A percentile compares a stretch with the other conserved stretches of the same genome.
phyloP scores from a whole-genome alignment of 2,113 vertebrate species.

The Lanius collurio region DNA sequence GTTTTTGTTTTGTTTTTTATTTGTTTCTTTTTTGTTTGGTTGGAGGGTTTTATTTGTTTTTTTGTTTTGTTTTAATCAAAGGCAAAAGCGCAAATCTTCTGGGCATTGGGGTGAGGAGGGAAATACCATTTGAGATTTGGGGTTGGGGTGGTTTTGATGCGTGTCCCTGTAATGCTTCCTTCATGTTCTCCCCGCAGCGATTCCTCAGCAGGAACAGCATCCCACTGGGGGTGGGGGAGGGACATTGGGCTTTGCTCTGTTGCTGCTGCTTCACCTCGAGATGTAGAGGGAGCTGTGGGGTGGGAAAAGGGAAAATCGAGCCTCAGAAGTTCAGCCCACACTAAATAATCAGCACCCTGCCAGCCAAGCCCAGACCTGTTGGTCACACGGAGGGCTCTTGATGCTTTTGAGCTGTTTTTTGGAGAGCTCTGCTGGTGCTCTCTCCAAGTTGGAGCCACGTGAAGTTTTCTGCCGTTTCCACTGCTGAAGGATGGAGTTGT shows the following conservation, averaged over 20 bases:
- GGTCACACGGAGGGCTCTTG: neutral
- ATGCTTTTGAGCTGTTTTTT: neutral
- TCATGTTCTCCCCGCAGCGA: neutral
- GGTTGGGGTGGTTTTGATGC: neutral
- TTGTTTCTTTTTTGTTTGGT: neutral
- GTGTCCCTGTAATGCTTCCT: fast-evolving
- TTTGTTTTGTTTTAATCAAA: neutral
- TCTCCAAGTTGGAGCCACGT: neutral
- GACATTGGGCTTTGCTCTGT: neutral
- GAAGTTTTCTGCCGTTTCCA: neutral
- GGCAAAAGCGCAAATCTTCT: neutral
- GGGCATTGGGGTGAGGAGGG: neutral
- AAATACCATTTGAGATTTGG: neutral
- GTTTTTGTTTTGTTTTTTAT: neutral
- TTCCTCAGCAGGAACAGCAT: neutral
- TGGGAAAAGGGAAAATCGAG: neutral
- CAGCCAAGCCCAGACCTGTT: neutral
- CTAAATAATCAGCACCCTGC: neutral
- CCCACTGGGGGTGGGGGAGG: neutral
- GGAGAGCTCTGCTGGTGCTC: neutral
- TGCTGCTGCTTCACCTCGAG: neutral
- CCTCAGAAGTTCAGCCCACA: neutral
- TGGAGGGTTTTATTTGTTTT: neutral
- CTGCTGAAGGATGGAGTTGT: neutral
- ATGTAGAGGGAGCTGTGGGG: neutral